Evolutionary conservation across 2,797 vertebrate species (phyloP), one percentile per base, ranked within the genome.

Genomic region (Eupleurogrammus muticus): DNA sequence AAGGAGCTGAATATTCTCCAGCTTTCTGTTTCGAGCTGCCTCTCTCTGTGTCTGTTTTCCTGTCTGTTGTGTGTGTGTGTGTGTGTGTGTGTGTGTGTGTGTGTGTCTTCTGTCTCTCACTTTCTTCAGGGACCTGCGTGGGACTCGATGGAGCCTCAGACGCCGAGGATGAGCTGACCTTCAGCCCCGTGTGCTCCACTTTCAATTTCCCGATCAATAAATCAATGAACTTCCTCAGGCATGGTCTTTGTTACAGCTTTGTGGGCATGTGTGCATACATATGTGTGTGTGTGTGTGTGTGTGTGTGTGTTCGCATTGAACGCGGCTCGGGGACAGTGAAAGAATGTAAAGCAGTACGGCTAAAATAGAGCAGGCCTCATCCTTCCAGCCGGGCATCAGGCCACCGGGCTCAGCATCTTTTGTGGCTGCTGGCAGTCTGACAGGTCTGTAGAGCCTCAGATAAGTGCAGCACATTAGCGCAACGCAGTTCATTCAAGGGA

Each of bases 271-370:
- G 17, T 38, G 40, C 28, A 28, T 28, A 28, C 28, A 6, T 28
- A 28, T 35, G 20, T 60, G 23, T 47, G 24, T 55, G 44, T 44
- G 57, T 44, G 16, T 20, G 44, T 23, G 48, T 53, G 62, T 46
- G 64, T 32, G 16, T 19, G 16, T 44, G 50, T 44, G 17, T 53
- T 35, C 47, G 12, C 9, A 55, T 32, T 75, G 61, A 57, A 80
- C 81, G 59, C 79, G 55, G 83, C 85, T 70, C 77, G 51, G n/a
- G 52, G 64, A 20, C 61, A 77, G 58, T 73, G 72, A 68, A 19
- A 73, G 83, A 76, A 83, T 87, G 67, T 60, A 77, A 80, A 87
- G 59, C 63, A 82, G 77, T 23, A 10, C 21, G 58, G 61, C 17
- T 65, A 54, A 72, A 68, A 61, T 5, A 48, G 68, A 57, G 23